Conservation (phyloP, 2,888 invertebrate genomes). For the Zaprionus lineosus region DNA sequence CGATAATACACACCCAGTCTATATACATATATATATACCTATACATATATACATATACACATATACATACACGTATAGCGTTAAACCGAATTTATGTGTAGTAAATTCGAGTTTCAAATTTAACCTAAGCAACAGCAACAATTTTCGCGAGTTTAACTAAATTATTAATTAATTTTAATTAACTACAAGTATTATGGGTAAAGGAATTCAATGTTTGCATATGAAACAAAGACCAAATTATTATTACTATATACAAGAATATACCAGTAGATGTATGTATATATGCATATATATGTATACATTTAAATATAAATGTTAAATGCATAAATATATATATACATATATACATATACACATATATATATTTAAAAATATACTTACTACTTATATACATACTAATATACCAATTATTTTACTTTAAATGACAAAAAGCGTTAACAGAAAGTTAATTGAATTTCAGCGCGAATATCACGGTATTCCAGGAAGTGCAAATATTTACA, state of each 20-base stretch:
- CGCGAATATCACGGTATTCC: constrained; percentile 28
- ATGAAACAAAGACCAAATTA: constrained; percentile 70
- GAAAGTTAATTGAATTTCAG: constrained; percentile 45
- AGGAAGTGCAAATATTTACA: constrained; percentile 57
- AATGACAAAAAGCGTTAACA: constrained; percentile 4
- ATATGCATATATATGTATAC: constrained; percentile 27
- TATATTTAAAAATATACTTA: constrained; percentile 22
- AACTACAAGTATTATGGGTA: constrained; percentile 45
- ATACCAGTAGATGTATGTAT: constrained; percentile 36
- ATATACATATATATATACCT: constrained; percentile 27
- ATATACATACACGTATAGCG: constrained; percentile 53
- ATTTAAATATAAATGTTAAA: constrained; percentile 22
- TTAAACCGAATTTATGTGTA: constrained; percentile 71
- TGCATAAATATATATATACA: constrained; percentile 34
- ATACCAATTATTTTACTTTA: too few species aligned
- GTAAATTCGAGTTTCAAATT: constrained; percentile 71
- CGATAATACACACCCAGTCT: constrained; percentile 22
- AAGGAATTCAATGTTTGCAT: constrained; percentile 32
- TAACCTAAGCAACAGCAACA: constrained; percentile 69
- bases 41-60: constrained; percentile 23
- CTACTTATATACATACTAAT: constrained; percentile 15
- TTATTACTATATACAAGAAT: constrained; percentile 55
- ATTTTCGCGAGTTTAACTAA: constrained; percentile 66
- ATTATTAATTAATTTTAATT: constrained; percentile 50
- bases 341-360: constrained; percentile 27